Percentiles rank a stretch among this genome's conserved stretches.
Conservation (phyloP, 2,797 vertebrate species). For the Acropternis orthonyx region DNA sequence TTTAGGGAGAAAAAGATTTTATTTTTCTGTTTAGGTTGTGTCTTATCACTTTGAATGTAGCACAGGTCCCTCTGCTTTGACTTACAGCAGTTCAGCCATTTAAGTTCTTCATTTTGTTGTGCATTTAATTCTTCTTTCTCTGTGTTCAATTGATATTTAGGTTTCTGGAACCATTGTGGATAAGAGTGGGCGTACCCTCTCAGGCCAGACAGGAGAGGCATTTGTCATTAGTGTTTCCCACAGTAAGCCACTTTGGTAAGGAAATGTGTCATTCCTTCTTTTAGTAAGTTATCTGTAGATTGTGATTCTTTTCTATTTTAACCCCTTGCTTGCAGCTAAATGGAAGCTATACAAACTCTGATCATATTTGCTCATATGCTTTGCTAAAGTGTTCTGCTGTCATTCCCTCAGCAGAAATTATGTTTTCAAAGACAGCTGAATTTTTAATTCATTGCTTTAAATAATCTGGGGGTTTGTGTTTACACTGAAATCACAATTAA, state of each 20-base stretch:
- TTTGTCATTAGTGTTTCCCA: conserved; percentile 94
- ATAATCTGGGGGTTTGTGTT: not conserved
- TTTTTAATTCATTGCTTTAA: not conserved
- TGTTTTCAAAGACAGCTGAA: not conserved
- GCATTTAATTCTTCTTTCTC: not conserved
- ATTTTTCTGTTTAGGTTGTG: not conserved
- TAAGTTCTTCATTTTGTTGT: not conserved
- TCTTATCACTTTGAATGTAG: not conserved
- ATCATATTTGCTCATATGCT: not conserved
- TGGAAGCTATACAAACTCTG: not conserved
- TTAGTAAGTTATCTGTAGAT: not conserved
- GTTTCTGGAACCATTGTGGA: conserved; percentile 97
- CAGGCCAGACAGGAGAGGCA: conserved; percentile 94
- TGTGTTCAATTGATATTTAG: conserved; percentile 69
- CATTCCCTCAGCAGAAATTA: not conserved
- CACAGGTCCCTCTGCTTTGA: not conserved
- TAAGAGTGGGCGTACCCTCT: conserved; percentile 93
- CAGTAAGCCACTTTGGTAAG: conserved; percentile 90
- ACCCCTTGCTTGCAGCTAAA: not conserved
- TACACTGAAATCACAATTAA: not conserved
- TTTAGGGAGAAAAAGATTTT: not conserved
- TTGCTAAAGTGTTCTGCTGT: not conserved
- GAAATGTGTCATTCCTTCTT: not conserved
- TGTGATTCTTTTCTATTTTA: not conserved
- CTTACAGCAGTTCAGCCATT: not conserved